Base-by-base conservation (phyloP, 2,888 invertebrate species). In the Cataglyphis rosenhaueri region DNA sequence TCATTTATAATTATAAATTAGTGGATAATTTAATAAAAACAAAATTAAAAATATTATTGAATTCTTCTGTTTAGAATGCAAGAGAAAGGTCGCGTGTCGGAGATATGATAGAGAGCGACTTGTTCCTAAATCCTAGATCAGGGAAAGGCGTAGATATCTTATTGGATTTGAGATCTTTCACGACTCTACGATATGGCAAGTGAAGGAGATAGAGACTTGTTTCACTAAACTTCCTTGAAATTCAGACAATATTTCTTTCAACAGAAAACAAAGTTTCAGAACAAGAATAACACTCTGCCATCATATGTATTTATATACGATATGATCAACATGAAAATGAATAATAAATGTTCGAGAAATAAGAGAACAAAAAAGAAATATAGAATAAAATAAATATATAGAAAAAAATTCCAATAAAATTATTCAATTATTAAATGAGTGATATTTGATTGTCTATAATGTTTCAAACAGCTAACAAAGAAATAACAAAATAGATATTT, bases 191-290 rank as follows among this genome's bases (percentile, higher is more conserved):
- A 59, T 35, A 35, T 68, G 32, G 18, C 2, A 29, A 32, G 41
- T 32, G 25, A 29, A 59, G 32, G 18, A 59, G 38, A 48, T 32
- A 32, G 44, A 35, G 44, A 35, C 15, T 38, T 25, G 48, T n/a
- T 64, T 3, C 25, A 29, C 52, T 66, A 48, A 57, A 78, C 21
- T 57, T 38, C 9, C 32, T 29, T 57, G 2, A 66, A 57, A 78
- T 29, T 32, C 35, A 48, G 0, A 48, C 0, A 38, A 29, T 79
- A 52, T 15, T 44, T 66, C 57, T 71, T 48, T 52, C 38, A 55
- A 75, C 21, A 32, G 38, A 76, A 82, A 52, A 66, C 59, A 66
- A 66, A n/a, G 66, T 65, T 75, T 41, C 15, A 32, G 1, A 66
- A 44, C 21, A 57, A 32, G 21, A 57, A 44, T 78, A 57, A 66